Base-by-base conservation (phyloP, 2,888 invertebrate species). In the Ophion obscuratus region DNA sequence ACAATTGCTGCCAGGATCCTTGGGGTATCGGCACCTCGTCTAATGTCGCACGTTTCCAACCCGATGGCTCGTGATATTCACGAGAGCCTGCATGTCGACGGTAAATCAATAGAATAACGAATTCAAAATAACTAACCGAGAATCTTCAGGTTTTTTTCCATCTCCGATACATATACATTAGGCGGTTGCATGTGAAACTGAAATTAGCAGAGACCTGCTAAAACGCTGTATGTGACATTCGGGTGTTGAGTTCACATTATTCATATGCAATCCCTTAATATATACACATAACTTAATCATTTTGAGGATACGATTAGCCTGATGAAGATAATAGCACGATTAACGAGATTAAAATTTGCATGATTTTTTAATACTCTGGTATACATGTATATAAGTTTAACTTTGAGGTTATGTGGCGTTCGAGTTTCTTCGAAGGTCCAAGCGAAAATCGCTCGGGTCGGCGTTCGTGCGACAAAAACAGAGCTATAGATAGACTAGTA, bases 21-120 rank as follows among this genome's bases (percentile, higher is more conserved):
- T 95, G 94, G 1, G 98, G 98, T 74, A 96, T 95, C 0, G 97
- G 97, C 92, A 97, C 93, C 92, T 98, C 97, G 90, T 97, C 96
- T 96, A 97, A 96, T 14, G 96, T 96, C 1, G 95, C 93, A 0
- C 94, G 92, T 91, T 95, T 90, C 47, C 83, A 47, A 5, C 70
- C 62, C 62, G 5, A 44, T 20, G 1, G 67, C 80, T 86, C 61
- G 17, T 91, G 88, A 27, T 89, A 89, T 1, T 82, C 79, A 0
- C 91, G 90, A 61, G 83, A 31, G 59, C 90, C 92, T 92, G 27
- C 14, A 0, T 7, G 40, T 40, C 40, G 40, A 27, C 20, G 66
- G 10, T 14, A 67, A 20, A 71, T 11, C 61, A 40, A 47, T 17
- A 2, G 2, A 53, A 53, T 17, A 17, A 14, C 53, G 14, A 53